These are phyloP conservation scores for Bactericera cockerelli DNA, from an alignment of 1,140 invertebrate species.

Conservation along the genomic window DNA sequence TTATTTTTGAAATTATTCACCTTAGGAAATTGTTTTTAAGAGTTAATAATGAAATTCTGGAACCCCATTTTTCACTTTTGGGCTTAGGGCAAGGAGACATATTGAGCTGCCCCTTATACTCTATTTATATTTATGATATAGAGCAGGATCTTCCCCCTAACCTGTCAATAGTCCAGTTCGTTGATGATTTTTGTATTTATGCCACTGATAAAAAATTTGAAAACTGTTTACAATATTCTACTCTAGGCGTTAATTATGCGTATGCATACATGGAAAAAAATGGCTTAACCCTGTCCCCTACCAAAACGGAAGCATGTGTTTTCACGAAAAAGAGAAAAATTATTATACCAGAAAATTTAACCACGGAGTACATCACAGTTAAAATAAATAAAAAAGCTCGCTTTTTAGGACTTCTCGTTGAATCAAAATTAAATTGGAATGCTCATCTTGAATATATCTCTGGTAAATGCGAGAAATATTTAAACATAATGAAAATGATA, in stretches of 20 bases:
- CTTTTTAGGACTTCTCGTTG: background rate
- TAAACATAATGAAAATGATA: background rate
- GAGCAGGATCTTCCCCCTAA: background rate
- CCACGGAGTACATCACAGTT: background rate
- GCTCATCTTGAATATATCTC: background rate
- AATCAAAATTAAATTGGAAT: background rate
- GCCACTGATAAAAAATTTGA: background rate
- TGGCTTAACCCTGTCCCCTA: background rate
- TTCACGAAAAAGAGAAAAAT: background rate
- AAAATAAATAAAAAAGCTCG: background rate
- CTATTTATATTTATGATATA: background rate
- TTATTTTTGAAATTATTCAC: background rate
- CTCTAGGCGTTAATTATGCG: too few relatives aligned
- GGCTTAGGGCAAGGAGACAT: background rate
- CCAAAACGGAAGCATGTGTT: too few relatives aligned
- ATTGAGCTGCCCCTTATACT: background rate
- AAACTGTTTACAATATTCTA: background rate
- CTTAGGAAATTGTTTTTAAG: background rate
- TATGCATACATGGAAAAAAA: background rate
- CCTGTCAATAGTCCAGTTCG: background rate
- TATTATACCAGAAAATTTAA: background rate
- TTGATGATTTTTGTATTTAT: background rate
- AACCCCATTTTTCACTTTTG: background rate
- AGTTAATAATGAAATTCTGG: background rate
- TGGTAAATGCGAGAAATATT: background rate